phyloP scores from a whole-genome alignment of 2,113 vertebrate species.

The Centropus bengalensis region DNA sequence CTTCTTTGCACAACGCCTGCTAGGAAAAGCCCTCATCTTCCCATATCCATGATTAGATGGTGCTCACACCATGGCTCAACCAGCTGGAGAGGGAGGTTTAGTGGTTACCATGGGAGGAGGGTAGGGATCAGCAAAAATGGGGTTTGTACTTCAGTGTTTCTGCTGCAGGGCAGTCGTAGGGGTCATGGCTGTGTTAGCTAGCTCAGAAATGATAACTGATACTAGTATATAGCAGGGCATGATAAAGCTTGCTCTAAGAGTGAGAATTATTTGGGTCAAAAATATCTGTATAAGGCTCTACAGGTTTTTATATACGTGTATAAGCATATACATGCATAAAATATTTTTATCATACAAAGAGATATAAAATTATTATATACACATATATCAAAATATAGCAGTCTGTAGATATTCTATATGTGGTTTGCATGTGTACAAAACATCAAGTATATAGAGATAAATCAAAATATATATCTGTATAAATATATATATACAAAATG shows the following conservation, averaged over 20 bases:
- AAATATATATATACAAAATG: neutral
- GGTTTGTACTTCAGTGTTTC: neutral
- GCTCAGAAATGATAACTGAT: neutral
- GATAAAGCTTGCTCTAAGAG: neutral
- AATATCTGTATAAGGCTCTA: neutral
- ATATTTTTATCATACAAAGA: neutral
- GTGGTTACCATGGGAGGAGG: neutral
- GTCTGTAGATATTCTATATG: neutral
- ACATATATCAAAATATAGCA: neutral
- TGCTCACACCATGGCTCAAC: fast-evolving
- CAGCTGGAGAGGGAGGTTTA: neutral
- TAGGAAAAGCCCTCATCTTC: neutral
- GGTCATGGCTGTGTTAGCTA: neutral
- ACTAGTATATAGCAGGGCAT: neutral
- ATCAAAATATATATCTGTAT: neutral
- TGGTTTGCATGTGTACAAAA: neutral
- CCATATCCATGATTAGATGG: neutral
- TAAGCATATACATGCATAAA: neutral
- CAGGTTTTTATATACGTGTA: fast-evolving
- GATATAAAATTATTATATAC: neutral
- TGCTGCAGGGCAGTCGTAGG: neutral
- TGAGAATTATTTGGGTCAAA: neutral
- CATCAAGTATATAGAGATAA: neutral
- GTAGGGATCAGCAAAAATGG: neutral
- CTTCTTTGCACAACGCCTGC: neutral